phyloP scores from a whole-genome alignment of 2,888 invertebrate species.

The Octonoba sinensis region DNA sequence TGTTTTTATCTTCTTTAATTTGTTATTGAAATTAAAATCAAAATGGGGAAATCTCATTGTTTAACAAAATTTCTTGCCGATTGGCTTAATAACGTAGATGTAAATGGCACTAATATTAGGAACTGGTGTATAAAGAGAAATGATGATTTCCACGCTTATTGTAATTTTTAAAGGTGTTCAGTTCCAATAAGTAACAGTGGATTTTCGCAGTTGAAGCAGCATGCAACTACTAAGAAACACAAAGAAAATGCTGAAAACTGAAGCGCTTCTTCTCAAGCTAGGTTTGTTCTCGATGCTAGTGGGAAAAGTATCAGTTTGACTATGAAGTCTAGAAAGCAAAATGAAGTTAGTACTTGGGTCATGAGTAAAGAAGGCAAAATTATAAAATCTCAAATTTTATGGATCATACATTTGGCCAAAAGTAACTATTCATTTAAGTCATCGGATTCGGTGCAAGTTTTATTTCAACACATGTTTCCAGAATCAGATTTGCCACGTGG shows the following conservation, averaged over 20 bases:
- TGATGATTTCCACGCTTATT: background rate
- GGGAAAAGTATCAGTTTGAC: background rate
- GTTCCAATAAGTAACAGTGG: no score
- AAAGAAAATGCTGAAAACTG: background rate
- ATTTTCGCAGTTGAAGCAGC: background rate
- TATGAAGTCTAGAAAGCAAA: background rate
- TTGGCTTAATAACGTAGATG: no score
- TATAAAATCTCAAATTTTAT: background rate
- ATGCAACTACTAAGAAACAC: background rate
- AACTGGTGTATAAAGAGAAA: background rate
- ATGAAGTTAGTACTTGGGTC: background rate
- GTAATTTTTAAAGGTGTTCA: background rate
- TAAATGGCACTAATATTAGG: no score
- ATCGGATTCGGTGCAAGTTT: background rate
- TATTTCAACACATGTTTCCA: background rate
- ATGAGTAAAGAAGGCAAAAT: background rate
- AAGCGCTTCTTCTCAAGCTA: background rate
- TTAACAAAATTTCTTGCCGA: no score
- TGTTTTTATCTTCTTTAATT: no score
- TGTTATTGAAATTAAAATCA: no score
- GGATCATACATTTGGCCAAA: background rate
- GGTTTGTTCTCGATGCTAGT: no score
- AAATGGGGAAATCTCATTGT: no score
- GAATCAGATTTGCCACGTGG: background rate
- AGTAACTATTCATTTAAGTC: background rate